Conservation (phyloP, 1,140 invertebrate genomes). For the Aphelenchoides fujianensis region DNA sequence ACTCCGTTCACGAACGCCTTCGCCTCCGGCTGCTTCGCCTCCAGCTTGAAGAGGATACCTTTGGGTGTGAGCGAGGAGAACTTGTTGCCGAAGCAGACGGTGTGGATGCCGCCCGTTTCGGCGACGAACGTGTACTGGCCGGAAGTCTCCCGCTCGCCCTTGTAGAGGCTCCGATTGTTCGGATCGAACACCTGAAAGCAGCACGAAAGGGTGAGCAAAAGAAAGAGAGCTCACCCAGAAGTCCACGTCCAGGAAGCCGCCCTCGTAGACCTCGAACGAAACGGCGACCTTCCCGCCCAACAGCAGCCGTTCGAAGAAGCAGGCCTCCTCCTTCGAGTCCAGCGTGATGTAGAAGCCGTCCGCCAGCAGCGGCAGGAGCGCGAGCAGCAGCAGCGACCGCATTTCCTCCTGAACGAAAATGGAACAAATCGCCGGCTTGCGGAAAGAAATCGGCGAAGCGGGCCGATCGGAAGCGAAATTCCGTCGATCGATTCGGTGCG, state of each 20-base stretch:
- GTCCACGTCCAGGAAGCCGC: constrained; percentile 97
- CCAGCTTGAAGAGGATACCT: background rate
- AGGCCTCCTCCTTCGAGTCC: constrained; percentile 73
- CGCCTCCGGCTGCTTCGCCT: background rate
- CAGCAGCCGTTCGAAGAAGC: constrained; percentile 78
- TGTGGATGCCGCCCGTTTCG: constrained; percentile 82
- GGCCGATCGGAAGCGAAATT: no score
- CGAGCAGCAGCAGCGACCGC: no score
- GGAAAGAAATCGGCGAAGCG: no score
- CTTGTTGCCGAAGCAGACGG: constrained; percentile 96
- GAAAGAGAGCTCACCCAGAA: constrained; percentile 70
- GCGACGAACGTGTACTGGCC: constrained; percentile 85
- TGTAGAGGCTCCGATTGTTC: constrained; percentile 81
- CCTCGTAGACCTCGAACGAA: constrained; percentile 95
- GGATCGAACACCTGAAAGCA: constrained; percentile 75
- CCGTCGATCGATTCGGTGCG: no score
- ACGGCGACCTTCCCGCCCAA: constrained; percentile 68
- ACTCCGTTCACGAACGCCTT: background rate
- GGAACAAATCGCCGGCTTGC: no score
- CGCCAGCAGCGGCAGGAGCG: background rate
- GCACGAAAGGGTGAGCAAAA: no score
- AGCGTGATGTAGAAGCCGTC: background rate
- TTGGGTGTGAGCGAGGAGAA: constrained; percentile 70
- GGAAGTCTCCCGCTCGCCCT: constrained; percentile 86
- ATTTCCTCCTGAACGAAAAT: no score